Conservation (phyloP, 1,140 invertebrate species). For the Magallana angulata region DNA sequence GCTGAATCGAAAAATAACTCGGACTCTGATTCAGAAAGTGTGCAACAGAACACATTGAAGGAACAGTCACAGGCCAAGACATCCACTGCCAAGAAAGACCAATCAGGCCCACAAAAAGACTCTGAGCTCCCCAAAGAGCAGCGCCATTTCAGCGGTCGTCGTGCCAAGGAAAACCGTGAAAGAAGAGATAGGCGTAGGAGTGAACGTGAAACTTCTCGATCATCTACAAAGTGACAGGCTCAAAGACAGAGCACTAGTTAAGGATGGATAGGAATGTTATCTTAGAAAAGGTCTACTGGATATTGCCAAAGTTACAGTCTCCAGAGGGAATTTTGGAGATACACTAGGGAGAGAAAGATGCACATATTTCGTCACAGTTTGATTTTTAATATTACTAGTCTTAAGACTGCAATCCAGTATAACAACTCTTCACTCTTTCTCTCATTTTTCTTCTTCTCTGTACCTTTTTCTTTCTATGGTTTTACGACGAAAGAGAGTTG, state of each 20-base stretch:
- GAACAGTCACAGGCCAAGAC: conserved; percentile 70
- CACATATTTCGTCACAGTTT: neutral
- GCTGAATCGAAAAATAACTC: conserved; percentile 58
- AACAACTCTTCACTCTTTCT: neutral
- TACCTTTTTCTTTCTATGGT: too few species aligned
- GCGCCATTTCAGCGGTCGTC: conserved; percentile 58
- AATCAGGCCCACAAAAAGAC: conserved; percentile 59
- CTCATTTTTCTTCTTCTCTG: neutral
- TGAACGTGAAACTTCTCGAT: conserved; percentile 59
- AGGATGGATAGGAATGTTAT: neutral
- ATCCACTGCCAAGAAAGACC: conserved; percentile 58
- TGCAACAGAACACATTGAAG: conserved; percentile 62
- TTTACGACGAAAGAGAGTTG: too few species aligned
- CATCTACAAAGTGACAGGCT: conserved; percentile 43
- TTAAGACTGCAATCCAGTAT: neutral
- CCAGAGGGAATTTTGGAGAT: neutral
- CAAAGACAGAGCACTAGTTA: neutral
- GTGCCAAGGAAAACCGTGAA: conserved; percentile 72
- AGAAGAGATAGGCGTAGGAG: conserved; percentile 57
- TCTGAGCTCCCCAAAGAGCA: conserved; percentile 66
- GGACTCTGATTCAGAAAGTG: conserved; percentile 54
- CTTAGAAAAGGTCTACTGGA: conserved; percentile 8
- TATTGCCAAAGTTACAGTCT: conserved; percentile 10
- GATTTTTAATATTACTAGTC: neutral
- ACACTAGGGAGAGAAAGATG: neutral